Base-by-base conservation (phyloP, 2,888 invertebrate genomes). In the Cantharis lateralis region DNA sequence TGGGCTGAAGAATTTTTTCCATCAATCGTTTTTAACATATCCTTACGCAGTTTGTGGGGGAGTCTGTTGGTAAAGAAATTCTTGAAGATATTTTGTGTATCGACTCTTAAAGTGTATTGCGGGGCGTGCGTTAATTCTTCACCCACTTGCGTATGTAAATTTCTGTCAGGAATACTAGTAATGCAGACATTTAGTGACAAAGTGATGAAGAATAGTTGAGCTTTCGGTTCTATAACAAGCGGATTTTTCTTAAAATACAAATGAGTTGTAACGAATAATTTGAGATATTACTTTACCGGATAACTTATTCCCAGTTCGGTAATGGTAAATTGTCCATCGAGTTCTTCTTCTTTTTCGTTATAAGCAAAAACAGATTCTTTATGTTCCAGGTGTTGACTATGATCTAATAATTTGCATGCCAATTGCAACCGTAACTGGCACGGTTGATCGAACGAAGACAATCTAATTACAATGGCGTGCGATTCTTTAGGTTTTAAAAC, bases 341-440 rank as follows among this genome's bases (percentile, higher is more conserved):
- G 78, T 82, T 85, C 81, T 72, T 85, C 75, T 24, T 82, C 78
- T 13, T 83, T 78, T 48, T 78, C 74, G 48, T 84, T 74, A 71
- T 85, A 81, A 28, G 83, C 78, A 3, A 82, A 76, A n/a, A 85
- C 26, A n/a, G 85, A 85, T 79, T 85, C 86, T 78, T 86, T 83
- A 77, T 88, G 86, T n/a, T 80, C 61, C 68, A 86, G 82, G 70
- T 86, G 84, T 77, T 88, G 78, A 28, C 85, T 87, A 24, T 87
- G 84, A 82, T 89, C 86, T 10, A 88, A 78, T 70, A 89, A 84
- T 80, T 87, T 83, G 73, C 89, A 89, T 15, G 82, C 75, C 68
- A 90, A 70, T 70, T 83, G 80, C 11, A 83, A 81, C 78, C 74
- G 85, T 28, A 82, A 84, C 75, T 78, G 83, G 64, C 87, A 87